Evolutionary conservation across 2,888 invertebrate species (phyloP).

Genomic region (Platycnemis pennipes): DNA sequence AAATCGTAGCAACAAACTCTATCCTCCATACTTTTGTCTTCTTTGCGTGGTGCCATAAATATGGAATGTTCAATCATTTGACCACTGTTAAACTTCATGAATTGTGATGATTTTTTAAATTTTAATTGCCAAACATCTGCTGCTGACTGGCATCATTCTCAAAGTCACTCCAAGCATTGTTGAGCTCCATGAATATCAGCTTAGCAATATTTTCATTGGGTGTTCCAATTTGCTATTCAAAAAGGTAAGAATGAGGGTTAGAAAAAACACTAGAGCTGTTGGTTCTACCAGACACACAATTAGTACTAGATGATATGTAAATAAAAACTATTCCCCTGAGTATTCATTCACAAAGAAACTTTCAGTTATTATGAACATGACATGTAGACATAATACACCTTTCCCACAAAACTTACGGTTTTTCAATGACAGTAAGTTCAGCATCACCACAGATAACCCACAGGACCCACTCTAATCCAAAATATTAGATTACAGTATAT

Average conservation of each 20-base stretch:
- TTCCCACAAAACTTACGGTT: too few relatives aligned
- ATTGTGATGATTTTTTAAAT: background rate
- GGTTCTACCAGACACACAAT: background rate
- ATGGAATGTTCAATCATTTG: slow-evolving; percentile 39
- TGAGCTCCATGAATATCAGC: slow-evolving; percentile 98
- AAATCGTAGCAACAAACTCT: background rate
- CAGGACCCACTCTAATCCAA: too few relatives aligned
- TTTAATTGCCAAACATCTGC: slow-evolving; percentile 71
- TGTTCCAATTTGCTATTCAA: slow-evolving; percentile 92
- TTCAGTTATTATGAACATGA: background rate
- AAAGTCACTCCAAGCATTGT: slow-evolving; percentile 99
- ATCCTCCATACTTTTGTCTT: background rate
- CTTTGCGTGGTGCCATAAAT: background rate
- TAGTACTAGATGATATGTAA: background rate
- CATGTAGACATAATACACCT: too few relatives aligned
- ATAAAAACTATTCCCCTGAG: background rate
- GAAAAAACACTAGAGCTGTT: background rate
- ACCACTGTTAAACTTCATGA: background rate
- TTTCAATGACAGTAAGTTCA: too few relatives aligned
- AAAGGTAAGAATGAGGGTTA: background rate
- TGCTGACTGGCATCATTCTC: slow-evolving; percentile 84
- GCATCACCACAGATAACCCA: too few relatives aligned
- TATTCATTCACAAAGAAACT: background rate
- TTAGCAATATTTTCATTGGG: slow-evolving; percentile 96
- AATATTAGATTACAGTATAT: too few relatives aligned